Percentiles rank a stretch among this genome's conserved stretches.
Evolutionary conservation across 2,888 invertebrate species (phyloP).

Genomic region (Pedicia rivosa): DNA sequence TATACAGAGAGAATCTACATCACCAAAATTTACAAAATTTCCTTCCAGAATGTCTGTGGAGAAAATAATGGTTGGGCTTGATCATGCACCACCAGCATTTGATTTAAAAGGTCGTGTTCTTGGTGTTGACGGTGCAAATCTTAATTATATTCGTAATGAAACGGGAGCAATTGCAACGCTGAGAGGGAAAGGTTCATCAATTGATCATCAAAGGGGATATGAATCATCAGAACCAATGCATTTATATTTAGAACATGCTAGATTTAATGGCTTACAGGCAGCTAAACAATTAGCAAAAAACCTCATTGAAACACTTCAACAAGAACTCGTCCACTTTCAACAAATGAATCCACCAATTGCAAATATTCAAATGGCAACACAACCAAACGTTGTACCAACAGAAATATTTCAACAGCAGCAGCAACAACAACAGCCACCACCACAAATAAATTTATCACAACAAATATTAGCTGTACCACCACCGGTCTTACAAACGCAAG

Average conservation of each 20-base stretch:
- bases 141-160: conserved; percentile 62
- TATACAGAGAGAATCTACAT: conserved; percentile 9
- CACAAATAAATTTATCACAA: conserved; percentile 16
- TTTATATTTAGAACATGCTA: conserved; percentile 57
- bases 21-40: conserved; percentile 2
- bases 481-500: conserved; percentile 5
- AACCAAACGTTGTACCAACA: conserved; percentile 2
- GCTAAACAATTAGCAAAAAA: conserved; percentile 60
- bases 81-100: conserved; percentile 58
- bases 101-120: conserved; percentile 58
- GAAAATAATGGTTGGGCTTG: conserved; percentile 61
- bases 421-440: conserved; percentile 8
- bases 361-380: conserved; percentile 6
- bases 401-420: conserved; percentile 7
- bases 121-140: conserved; percentile 52
- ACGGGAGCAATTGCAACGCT: conserved; percentile 58
- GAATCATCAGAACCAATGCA: conserved; percentile 58
- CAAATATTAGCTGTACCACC: conserved; percentile 15
- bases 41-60: conserved; percentile 29
- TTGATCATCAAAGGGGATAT: conserved; percentile 33
- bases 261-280: conserved; percentile 37
- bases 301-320: conserved; percentile 61
- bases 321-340: conserved; percentile 28
- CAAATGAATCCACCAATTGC: conserved; percentile 12
- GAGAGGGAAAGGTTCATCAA: conserved; percentile 44